These are phyloP conservation scores for Virgularia gustaviana DNA, from an alignment of 92 coral and sea anemone genomes.

Conservation along the genomic window DNA sequence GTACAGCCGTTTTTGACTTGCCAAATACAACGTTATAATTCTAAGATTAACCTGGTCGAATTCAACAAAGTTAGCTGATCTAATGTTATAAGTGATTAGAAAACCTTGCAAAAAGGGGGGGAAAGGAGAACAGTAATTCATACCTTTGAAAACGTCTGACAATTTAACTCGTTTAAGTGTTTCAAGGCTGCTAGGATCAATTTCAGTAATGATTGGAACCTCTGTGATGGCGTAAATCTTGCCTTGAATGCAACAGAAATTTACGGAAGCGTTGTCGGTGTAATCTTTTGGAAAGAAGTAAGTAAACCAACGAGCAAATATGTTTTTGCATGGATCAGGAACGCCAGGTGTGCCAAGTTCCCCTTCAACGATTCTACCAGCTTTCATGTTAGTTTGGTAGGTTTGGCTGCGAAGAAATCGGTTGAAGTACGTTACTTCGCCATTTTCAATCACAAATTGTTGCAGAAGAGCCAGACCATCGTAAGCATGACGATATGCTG, in stretches of 20 bases:
- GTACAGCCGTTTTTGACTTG: too few species aligned
- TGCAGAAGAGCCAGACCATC: slow-evolving; percentile 77
- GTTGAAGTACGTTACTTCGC: slow-evolving; percentile 66
- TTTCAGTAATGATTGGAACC: slow-evolving; percentile 55
- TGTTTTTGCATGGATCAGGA: slow-evolving; percentile 83
- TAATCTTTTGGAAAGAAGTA: slow-evolving; percentile 45
- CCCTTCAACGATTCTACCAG: slow-evolving; percentile 36
- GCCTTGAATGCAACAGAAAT: slow-evolving; percentile 55
- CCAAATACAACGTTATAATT: too few species aligned
- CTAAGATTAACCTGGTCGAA: too few species aligned
- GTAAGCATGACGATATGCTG: slow-evolving; percentile 66
- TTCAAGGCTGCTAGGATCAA: slow-evolving; percentile 64
- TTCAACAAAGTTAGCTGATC: too few species aligned
- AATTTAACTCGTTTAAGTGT: slow-evolving; percentile 48
- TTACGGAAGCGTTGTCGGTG: slow-evolving; percentile 60
- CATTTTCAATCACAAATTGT: slow-evolving; percentile 68
- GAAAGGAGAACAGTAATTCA: too few species aligned
- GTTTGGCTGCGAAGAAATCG: slow-evolving; percentile 64
- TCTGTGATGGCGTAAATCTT: slow-evolving; percentile 68
- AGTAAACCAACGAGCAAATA: slow-evolving; percentile 70
- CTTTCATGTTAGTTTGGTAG: slow-evolving; percentile 48
- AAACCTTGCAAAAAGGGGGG: too few species aligned
- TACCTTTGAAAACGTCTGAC: slow-evolving; percentile 65
- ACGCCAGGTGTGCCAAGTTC: slow-evolving; percentile 58
- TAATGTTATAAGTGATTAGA: too few species aligned